These are phyloP conservation scores for Agrotis puta DNA, from an alignment of 2,888 invertebrate genomes.

Conservation along the genomic window DNA sequence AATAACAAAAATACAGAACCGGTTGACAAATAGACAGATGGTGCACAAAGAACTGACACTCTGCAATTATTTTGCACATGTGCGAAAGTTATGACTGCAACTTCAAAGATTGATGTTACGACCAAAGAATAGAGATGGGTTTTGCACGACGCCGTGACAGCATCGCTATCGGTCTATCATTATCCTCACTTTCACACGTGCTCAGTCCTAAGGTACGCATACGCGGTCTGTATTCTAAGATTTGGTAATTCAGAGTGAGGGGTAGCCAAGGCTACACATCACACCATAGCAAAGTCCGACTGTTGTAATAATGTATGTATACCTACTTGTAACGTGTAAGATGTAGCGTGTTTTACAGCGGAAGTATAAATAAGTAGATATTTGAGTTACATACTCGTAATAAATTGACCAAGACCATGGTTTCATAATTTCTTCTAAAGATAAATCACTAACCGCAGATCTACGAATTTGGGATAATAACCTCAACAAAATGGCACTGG, in stretches of 20 bases:
- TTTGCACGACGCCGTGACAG: neutral
- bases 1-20: too few relatives aligned
- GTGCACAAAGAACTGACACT: neutral
- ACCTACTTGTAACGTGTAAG: neutral
- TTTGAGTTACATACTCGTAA: neutral
- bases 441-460: neutral
- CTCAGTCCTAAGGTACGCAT: too few relatives aligned
- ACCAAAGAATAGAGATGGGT: neutral
- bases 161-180: too few relatives aligned
- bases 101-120: neutral
- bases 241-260: conserved; percentile 18
- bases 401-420: neutral
- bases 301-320: conserved; percentile 11
- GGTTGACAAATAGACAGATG: too few relatives aligned
- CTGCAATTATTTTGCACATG: too few relatives aligned
- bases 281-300: conserved; percentile 11
- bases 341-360: neutral
- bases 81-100: neutral
- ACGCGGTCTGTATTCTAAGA: neutral
- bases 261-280: conserved; percentile 8
- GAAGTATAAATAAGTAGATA: conserved; percentile 15
- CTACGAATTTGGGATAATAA: neutral
- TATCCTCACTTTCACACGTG: neutral
- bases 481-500: too few relatives aligned
- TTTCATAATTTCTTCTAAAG: conserved; percentile 12